Evolutionary conservation across 2,797 vertebrate genomes (phyloP), one percentile per base, ranked within the genome.

Genomic region (Pangasius mekongensis): DNA sequence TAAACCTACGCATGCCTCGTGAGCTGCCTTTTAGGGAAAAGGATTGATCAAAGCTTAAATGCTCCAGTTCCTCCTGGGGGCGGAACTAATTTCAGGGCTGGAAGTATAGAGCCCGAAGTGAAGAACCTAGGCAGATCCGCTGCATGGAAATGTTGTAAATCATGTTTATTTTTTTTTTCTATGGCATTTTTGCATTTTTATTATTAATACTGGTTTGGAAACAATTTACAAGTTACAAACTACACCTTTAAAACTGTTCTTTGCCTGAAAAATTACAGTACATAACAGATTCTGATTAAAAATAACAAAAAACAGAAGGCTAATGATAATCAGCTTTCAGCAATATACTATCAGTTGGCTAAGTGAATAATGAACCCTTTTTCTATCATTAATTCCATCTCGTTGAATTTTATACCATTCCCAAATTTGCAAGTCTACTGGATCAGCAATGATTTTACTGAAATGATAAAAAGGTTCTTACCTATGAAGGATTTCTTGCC

Each of bases 401-500:
- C 14, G 11, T 14, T 16, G 5, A n/a, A 76, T 76, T 16, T 69
- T 33, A 33, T 14, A 33, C 39, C 39, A 47, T 74, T 47, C 24
- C n/a, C 49, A 56, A 33, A 56, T 54, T 30, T 3, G 36, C 74
- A 36, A 4, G 47, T 54, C 14, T 33, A 56, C 76, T 56, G 13
- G 52, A 54, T 56, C 52, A 33, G 49, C n/a, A 33, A 49, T 14
- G 10, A 56, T 13, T 60, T 81, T 14, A 43, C 2, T 47, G 3
- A n/a, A 64, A 83, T 47, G 6, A 27, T 58, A 8, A 30, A 83
- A 18, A 20, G 0, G 0, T 47, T 85, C 95, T 60, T 94, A 96
- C 96, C 94, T 90, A 95, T 93, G 87, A 96, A 96, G 90, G 96
- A 96, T 91, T 94, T 96, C 93, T 95, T 96, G 78, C 95, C 93